Evolutionary conservation across 2,797 vertebrate genomes (phyloP), one percentile per base, ranked within the genome.

Genomic region (Myoxocephalus aenaeus): DNA sequence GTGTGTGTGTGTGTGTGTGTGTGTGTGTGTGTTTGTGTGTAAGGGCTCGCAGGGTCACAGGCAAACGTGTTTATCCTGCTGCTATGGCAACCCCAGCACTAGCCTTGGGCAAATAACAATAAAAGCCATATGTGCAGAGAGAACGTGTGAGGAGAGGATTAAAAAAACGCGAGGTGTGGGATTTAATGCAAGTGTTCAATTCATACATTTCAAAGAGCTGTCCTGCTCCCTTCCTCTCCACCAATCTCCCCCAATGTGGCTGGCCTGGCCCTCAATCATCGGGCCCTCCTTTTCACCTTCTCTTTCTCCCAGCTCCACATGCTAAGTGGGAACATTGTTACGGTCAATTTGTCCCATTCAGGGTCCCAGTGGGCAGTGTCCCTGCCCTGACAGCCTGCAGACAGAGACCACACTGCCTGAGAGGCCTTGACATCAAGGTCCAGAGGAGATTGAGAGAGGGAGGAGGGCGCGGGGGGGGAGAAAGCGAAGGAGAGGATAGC

Each of bases 321-420:
- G 92, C 93, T 94, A 95, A 95, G 94, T 95, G 93, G 93, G 92
- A 91, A 95, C 94, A 95, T 92, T 93, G 93, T 95, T 94, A 93
- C 89, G 93, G 92, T 94, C 95, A 95, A 96, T 96, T 95, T 95
- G 94, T 94, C 92, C 94, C 91, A 94, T 96, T 95, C 94, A 95
- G 81, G 72, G 91, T 92, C 94, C 92, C 93, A 92, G 93, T 94
- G 94, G 93, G 93, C 93, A 93, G 92, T 79, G 92, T 88, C 93
- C 93, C 89, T 89, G 81, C 81, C 84, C 83, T 92, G 92, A 94
- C 92, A 94, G 92, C 89, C 90, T 67, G 75, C 90, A 91, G 93
- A 91, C 92, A 92, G 85, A 90, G 92, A 94, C 88, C 92, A 93
- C 93, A 92, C 93, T 80, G 92, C 91, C 91, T 91, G 90, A 84